phyloP scores from a whole-genome alignment of 2,797 vertebrate genomes.

The Parambassis ranga region DNA sequence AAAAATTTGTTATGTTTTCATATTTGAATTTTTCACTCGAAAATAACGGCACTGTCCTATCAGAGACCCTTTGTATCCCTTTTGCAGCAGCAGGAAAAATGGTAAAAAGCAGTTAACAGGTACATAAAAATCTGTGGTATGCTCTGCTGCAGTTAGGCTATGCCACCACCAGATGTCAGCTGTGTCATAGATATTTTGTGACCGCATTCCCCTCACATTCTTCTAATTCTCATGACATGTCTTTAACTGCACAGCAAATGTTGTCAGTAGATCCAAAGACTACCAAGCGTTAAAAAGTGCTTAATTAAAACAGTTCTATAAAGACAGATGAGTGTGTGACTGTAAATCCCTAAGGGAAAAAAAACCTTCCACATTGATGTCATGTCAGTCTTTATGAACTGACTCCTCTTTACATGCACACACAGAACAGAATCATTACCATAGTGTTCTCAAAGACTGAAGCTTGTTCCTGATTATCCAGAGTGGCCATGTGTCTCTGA shows the following conservation, averaged over 20 bases:
- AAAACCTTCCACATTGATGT: slow-evolving; percentile 10
- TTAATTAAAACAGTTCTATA: neutral
- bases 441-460: slow-evolving; percentile 91
- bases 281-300: neutral
- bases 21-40: no score
- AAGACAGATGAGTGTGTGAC: neutral
- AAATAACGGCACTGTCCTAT: no score
- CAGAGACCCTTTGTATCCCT: no score
- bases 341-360: neutral
- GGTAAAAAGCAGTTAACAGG: neutral
- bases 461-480: slow-evolving; percentile 92
- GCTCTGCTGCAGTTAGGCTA: slow-evolving; percentile 42
- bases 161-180: slow-evolving; percentile 80
- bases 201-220: neutral
- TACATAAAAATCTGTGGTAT: neutral
- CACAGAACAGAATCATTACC: slow-evolving; percentile 75
- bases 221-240: neutral
- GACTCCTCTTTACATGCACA: neutral
- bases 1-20: neutral
- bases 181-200: neutral
- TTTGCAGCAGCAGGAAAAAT: no score
- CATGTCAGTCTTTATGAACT: slow-evolving; percentile 2
- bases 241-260: neutral
- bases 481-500: slow-evolving; percentile 90
- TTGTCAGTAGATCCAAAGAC: neutral